Evolutionary conservation across 1,140 invertebrate species (phyloP).

Genomic region (Diorhabda carinulata): DNA sequence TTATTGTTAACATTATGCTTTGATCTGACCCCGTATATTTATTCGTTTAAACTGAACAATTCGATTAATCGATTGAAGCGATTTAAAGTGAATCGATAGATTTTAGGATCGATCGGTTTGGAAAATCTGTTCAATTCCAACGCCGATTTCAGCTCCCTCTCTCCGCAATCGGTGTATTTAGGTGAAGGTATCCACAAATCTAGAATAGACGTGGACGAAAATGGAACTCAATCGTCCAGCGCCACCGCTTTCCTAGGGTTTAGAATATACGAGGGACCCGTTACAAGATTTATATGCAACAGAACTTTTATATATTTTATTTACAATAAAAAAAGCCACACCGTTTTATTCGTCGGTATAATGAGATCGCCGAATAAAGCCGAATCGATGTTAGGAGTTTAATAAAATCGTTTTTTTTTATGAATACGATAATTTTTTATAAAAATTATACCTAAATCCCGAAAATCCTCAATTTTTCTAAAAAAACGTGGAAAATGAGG

Average conservation of each 20-base stretch:
- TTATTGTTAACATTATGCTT: too few species aligned
- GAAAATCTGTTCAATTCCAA: constrained; percentile 58
- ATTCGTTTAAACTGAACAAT: too few species aligned
- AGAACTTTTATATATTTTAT: constrained; percentile 84
- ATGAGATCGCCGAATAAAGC: constrained; percentile 56
- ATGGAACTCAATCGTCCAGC: constrained; percentile 69
- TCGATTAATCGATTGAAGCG: too few species aligned
- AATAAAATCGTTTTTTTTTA: too few species aligned
- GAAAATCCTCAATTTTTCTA: too few species aligned
- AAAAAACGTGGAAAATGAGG: too few species aligned
- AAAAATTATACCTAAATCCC: too few species aligned
- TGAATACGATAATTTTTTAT: too few species aligned
- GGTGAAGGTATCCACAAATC: constrained; percentile 72
- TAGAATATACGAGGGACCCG: constrained; percentile 71
- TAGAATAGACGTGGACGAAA: constrained; percentile 74
- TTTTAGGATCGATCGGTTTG: constrained; percentile 61
- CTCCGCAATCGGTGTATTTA: constrained; percentile 52
- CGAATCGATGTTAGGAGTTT: too few species aligned
- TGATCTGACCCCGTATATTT: too few species aligned
- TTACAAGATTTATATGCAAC: constrained; percentile 72
- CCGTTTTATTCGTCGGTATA: constrained; percentile 73
- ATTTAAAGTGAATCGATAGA: constrained; percentile 39
- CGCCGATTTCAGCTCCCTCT: constrained; percentile 61
- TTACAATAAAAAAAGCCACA: constrained; percentile 63
- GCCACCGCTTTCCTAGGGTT: constrained; percentile 75